Evolutionary conservation across 2,113 vertebrate genomes (phyloP), one percentile per base, ranked within the genome.

Genomic region (Catharus bicknelli): DNA sequence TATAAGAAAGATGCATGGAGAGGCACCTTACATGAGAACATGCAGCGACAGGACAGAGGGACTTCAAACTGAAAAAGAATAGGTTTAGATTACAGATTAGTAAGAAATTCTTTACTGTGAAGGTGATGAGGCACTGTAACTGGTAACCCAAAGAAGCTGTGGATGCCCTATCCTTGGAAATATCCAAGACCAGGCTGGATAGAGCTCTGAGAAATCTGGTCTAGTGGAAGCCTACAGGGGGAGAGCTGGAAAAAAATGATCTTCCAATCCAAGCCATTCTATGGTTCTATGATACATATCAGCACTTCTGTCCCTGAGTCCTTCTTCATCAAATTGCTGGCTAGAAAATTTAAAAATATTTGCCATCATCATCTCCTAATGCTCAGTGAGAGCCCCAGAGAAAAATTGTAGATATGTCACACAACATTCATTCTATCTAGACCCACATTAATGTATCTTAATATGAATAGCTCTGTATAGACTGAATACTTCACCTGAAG

Each of bases 51-150:
- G 22, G 10, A 5, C 17, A 13, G 34, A 36, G 34, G 34, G 34
- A 36, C 34, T 36, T 36, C 34, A 36, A 36, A 36, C 34, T 36
- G 34, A 36, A 36, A 36, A 36, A 36, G 34, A 36, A 36, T 36
- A 36, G 4, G 13, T 58, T 85, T 51, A 14, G 10, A 42, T 50
- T 4, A 13, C 20, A 7, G 51, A 17, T 58, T 67, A 16, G 4
- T 29, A 36, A 43, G 38, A 36, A 58, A 42, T 43, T 7, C 2
- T 36, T 64, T 58, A 25, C 59, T 53, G 10, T 53, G 45, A 51
- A 4, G 1, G 2, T 27, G 16, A 7, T 45, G 4, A 58, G 8
- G 7, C 22, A 51, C 9, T 16, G 38, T 5, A 1, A 29, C 8
- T 38, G 4, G 12, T 19, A 57, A 6, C 4, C 21, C 27, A 80